Evolutionary conservation across 2,113 vertebrate species (phyloP), one percentile per base, ranked within the genome.

Genomic region (Hippocampus barbouri): DNA sequence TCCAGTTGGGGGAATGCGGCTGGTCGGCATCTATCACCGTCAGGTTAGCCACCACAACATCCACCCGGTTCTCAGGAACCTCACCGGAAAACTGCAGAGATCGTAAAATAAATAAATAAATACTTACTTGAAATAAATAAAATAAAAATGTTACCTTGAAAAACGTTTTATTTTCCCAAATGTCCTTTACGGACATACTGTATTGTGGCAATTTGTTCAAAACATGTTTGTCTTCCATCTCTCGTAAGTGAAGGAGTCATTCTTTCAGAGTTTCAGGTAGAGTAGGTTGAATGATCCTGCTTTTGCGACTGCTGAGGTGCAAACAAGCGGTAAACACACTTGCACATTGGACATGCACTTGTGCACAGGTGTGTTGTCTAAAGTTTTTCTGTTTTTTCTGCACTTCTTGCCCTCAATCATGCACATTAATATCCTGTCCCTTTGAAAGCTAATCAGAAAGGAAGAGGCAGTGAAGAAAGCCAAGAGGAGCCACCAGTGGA

Each of bases 1-100:
- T 97, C 97, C 97, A 98, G 91, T 97, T 98, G 0, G 95, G 93
- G 0, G 96, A 95, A 78, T 95, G 95, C 0, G 96, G 96, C 79
- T 98, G 96, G 80, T 98, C 96, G 25, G 94, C 90, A 76, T 98
- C 97, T 76, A 94, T 87, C 80, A 98, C 95, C 0, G 95, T 98
- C 82, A 98, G 91, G 74, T 98, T 98, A 0, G 96, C 94, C 23
- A 98, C 95, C 75, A 94, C 93, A 0, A 92, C 87, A 63, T 96
- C 94, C 83, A 96, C 92, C 12, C 92, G 90, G 87, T 98, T 98
- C 81, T 98, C 97, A 0, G 94, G 94, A 45, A 98, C 95, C 66
- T 98, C 95, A 7, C 96, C 96, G 0, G 93, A 92, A 61, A 94
- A 98, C 97, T 98, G 91, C 40, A 66, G 23, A 43, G 43, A 57